Conservation (phyloP, 1,140 invertebrate species). For the Megalopta genalis region DNA sequence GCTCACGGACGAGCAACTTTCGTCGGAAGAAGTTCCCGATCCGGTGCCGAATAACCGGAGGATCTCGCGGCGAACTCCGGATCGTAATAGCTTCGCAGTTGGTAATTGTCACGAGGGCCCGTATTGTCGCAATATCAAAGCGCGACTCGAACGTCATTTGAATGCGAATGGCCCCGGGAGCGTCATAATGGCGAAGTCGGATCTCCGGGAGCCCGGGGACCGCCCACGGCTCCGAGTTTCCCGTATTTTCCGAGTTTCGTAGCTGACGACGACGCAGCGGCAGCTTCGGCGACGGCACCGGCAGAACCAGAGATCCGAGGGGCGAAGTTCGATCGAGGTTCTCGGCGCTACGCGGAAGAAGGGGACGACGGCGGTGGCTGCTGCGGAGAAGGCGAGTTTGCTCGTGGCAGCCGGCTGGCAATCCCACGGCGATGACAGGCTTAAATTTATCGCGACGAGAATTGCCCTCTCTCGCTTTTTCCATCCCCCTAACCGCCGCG, state of each 20-base stretch:
- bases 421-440: too few relatives aligned
- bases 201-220: background rate
- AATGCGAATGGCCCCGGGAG: slow-evolving; percentile 1
- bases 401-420: too few relatives aligned
- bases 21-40: background rate
- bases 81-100: background rate
- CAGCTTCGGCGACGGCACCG: too few relatives aligned
- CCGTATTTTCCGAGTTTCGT: background rate
- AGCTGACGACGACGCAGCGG: background rate
- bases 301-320: background rate
- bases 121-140: background rate
- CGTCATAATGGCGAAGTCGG: slow-evolving; percentile 2
- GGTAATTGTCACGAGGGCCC: background rate
- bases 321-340: background rate
- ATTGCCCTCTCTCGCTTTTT: too few relatives aligned
- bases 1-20: background rate
- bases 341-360: background rate
- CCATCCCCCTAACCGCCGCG: too few relatives aligned
- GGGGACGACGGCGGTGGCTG: too few relatives aligned
- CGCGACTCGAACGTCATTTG: slow-evolving; percentile 9
- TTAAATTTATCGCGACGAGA: too few relatives aligned
- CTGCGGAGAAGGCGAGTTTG: too few relatives aligned
- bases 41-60: background rate
- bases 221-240: too few relatives aligned
- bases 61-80: background rate